Evolutionary conservation across 2,113 vertebrate species (phyloP).

Genomic region (Herpetotheres cachinnans): DNA sequence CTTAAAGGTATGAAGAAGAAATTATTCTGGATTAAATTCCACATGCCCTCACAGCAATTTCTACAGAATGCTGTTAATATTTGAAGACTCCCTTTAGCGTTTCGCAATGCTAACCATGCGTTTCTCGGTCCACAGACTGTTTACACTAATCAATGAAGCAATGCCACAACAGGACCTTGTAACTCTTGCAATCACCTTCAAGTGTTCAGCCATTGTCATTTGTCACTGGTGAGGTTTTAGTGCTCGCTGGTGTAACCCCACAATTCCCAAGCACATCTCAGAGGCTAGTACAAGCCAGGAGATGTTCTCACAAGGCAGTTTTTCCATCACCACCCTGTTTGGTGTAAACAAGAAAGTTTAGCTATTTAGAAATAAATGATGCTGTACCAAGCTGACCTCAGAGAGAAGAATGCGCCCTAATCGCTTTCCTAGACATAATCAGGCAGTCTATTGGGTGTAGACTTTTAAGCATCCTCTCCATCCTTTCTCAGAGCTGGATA

Average conservation of each 20-base stretch:
- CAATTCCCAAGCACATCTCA: neutral
- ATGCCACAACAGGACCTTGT: neutral
- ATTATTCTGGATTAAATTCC: neutral
- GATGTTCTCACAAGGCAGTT: neutral
- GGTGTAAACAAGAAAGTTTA: neutral
- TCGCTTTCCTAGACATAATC: neutral
- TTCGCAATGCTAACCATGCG: neutral
- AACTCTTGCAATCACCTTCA: neutral
- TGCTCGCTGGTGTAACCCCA: neutral
- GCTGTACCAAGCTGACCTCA: neutral
- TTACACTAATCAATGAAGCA: neutral
- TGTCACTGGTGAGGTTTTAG: neutral
- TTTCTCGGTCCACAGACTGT: neutral
- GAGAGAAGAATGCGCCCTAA: neutral
- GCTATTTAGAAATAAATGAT: neutral
- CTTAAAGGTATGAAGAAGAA: neutral
- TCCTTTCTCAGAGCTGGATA: neutral
- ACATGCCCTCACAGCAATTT: accelerated
- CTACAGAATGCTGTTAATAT: no score
- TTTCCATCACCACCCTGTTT: neutral
- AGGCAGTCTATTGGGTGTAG: neutral
- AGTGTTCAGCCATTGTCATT: neutral
- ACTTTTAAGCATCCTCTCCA: neutral
- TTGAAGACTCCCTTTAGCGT: neutral
- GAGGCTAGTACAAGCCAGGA: neutral